phyloP scores from a whole-genome alignment of 2,888 invertebrate species.

The Petrolisthes manimaculis region DNA sequence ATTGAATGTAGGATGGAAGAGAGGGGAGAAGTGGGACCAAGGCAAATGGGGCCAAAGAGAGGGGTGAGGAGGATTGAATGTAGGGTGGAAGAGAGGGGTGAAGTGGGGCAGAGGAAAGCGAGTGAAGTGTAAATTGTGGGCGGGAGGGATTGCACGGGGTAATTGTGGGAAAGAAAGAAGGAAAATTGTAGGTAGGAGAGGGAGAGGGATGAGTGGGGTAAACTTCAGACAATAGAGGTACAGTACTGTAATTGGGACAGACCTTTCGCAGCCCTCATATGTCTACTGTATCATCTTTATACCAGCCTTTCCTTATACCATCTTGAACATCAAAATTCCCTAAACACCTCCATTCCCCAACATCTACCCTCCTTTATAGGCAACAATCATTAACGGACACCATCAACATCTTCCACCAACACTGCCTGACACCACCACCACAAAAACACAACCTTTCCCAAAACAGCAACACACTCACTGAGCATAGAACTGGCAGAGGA shows the following conservation, averaged over 20 bases:
- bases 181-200: not conserved
- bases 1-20: not conserved
- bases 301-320: not conserved
- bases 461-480: slow-evolving; percentile 49
- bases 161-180: not conserved
- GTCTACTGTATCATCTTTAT: not conserved
- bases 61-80: not conserved
- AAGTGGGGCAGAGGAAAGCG: not conserved
- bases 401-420: not conserved
- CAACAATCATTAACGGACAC: not conserved
- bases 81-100: not conserved
- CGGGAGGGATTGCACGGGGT: not conserved
- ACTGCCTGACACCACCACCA: not conserved
- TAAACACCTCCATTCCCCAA: not conserved
- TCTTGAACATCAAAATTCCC: not conserved
- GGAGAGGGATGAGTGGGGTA: not conserved
- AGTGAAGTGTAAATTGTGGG: not conserved
- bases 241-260: not conserved
- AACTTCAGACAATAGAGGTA: not conserved
- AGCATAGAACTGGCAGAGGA: slow-evolving; percentile 60
- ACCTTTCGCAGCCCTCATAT: not conserved
- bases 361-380: not conserved
- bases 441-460: not conserved
- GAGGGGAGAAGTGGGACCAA: not conserved
- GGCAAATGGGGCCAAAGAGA: not conserved